A percentile compares a stretch with the other conserved stretches of the same genome.
Evolutionary conservation across 2,888 invertebrate species (phyloP).

Genomic region (Pandemis heparana): DNA sequence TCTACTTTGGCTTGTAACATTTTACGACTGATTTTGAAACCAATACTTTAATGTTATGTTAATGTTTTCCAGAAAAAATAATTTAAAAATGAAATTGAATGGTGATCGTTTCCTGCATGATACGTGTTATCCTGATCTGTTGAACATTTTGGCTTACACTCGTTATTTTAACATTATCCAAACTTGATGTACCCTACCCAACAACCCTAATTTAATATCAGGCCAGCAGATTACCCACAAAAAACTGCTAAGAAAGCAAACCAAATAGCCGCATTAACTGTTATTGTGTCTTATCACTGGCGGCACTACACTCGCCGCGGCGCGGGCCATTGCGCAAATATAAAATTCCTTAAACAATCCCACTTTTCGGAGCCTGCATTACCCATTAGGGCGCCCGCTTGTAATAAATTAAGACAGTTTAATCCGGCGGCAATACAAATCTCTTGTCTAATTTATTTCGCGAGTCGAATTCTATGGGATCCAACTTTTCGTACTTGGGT

Average conservation of each 20-base stretch:
- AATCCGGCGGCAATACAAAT: constrained; percentile 72
- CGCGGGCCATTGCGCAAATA: constrained; percentile 28
- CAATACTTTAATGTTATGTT: no score
- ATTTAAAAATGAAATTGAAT: no score
- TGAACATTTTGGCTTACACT: no score
- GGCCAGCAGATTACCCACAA: background rate
- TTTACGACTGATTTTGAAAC: no score
- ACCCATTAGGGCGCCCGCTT: constrained; percentile 45
- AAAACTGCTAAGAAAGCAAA: background rate
- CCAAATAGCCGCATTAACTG: constrained; percentile 8
- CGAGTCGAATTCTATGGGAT: constrained; percentile 63
- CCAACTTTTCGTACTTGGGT: constrained; percentile 56
- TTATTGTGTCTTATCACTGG: constrained; percentile 16
- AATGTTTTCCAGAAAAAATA: no score
- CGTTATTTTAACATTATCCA: no score
- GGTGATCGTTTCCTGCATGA: no score
- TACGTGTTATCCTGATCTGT: no score
- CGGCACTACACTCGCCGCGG: constrained; percentile 4
- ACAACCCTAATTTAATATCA: no score
- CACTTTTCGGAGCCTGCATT: constrained; percentile 34
- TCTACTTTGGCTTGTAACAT: no score
- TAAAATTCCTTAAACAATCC: constrained; percentile 31
- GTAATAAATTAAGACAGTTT: constrained; percentile 76
- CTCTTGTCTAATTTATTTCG: constrained; percentile 71
- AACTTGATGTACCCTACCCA: no score